Percentiles rank a stretch among this genome's conserved stretches.
These are phyloP conservation scores for Zaprionus gabonicus DNA, from an alignment of 1,140 invertebrate species.

Conservation along the genomic window DNA sequence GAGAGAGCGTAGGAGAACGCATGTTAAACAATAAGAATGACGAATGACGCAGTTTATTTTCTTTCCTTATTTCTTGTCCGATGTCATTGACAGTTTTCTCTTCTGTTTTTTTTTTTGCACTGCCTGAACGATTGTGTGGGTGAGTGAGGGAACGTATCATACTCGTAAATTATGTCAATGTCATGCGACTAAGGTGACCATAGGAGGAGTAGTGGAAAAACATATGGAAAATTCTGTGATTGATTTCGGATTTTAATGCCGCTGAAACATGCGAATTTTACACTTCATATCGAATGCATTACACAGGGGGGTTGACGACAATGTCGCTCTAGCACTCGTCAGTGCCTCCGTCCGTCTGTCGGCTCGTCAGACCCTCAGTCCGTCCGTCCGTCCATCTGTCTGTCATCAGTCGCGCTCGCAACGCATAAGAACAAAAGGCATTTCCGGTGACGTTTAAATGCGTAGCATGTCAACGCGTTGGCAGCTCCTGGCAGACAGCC, in stretches of 20 bases:
- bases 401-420: conserved; percentile 31
- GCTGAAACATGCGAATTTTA: conserved; percentile 37
- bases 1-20: conserved; percentile 28
- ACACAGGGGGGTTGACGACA: conserved; percentile 24
- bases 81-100: conserved; percentile 64
- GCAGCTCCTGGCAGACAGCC: conserved; percentile 73
- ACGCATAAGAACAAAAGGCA: conserved; percentile 76
- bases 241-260: conserved; percentile 50
- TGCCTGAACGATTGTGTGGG: conserved; percentile 11
- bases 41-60: conserved; percentile 67
- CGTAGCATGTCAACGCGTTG: conserved; percentile 73
- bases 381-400: conserved; percentile 21
- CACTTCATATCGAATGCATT: conserved; percentile 51
- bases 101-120: conserved; percentile 46
- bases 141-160: conserved; percentile 45
- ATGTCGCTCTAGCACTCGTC: conserved; percentile 13
- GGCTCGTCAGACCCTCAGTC: not conserved
- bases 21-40: conserved; percentile 72
- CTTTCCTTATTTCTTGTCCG: conserved; percentile 41
- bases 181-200: conserved; percentile 56
- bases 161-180: conserved; percentile 79
- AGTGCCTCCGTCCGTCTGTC: conserved; percentile 6
- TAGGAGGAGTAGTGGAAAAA: conserved; percentile 36
- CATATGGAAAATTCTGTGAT: conserved; percentile 67
- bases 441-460: conserved; percentile 82